Base-by-base conservation (phyloP, 2,113 vertebrate species). In the Paratilapia polleni region DNA sequence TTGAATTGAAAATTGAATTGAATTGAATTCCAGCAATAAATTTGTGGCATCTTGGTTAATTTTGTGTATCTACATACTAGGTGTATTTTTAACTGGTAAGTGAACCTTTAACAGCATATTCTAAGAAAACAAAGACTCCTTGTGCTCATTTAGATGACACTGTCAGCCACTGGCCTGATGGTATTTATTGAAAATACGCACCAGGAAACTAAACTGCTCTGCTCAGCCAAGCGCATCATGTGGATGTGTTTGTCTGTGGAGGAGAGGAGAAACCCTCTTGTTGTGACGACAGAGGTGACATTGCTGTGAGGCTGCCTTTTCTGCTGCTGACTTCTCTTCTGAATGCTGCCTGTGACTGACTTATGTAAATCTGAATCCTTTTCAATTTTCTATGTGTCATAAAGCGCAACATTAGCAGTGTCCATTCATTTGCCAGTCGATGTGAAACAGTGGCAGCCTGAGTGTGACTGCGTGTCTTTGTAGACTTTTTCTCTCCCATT, bases 211-310 rank as follows among this genome's bases (percentile, higher is more conserved):
- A 41, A 91, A 80, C 74, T 73, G 62, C 88, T 84, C 80, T 56
- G 86, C 83, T 91, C 52, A 81, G 73, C 24, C 4, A 8, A 85
- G 86, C 26, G 26, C 76, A 59, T 87, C 76, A 86, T 88, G 84
- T 61, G 66, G 17, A 57, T 77, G 82, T 43, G 59, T 89, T 88
- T 82, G 90, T 70, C 84, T 47, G 86, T 83, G 84, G 87, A 86
- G 56, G 61, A 74, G 77, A 80, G 61, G 82, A 86, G 78, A 59
- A 88, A 56, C 77, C 80, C 64, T 80, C 79, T 74, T 81, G 78
- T 77, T 63, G 60, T 66, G 61, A 86, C 83, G 85, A 87, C 88
- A 88, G 64, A 57, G 87, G 73, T 92, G 92, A 94, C 93, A 91
- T 92, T 94, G 90, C 76, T 78, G 78, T 43, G 78, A 83, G 82